Evolutionary conservation across 2,888 invertebrate species (phyloP).

Genomic region (Dascillus cervinus): DNA sequence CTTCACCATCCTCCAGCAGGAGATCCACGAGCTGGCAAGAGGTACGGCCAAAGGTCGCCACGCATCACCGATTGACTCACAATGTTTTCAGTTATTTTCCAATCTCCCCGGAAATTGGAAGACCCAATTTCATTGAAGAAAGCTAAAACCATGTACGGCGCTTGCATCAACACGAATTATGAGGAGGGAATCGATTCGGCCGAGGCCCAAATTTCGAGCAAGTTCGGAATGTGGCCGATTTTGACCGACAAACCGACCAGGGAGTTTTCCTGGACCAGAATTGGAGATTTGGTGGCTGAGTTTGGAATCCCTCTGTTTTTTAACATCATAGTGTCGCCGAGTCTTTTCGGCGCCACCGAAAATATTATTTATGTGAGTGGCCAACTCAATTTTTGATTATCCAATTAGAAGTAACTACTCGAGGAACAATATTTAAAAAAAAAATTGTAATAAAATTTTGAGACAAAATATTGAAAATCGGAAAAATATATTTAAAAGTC

Average conservation of each 20-base stretch:
- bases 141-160: slow-evolving; percentile 34
- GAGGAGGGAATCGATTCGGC: slow-evolving; percentile 27
- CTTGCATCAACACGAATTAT: slow-evolving; percentile 30
- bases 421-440: too few species aligned
- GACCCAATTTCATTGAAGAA: slow-evolving; percentile 36
- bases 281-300: slow-evolving; percentile 32
- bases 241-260: slow-evolving; percentile 13
- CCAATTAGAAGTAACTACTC: background rate
- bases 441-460: too few species aligned
- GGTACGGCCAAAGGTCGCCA: slow-evolving; percentile 24
- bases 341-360: slow-evolving; percentile 27
- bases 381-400: background rate
- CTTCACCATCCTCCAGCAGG: slow-evolving; percentile 38
- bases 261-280: slow-evolving; percentile 31
- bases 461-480: too few species aligned
- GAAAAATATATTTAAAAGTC: too few species aligned
- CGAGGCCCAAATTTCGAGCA: slow-evolving; percentile 29
- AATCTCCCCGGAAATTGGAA: slow-evolving; percentile 14
- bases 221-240: slow-evolving; percentile 34
- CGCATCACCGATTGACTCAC: slow-evolving; percentile 1
- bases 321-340: slow-evolving; percentile 29
- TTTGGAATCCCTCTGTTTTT: slow-evolving; percentile 39
- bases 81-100: slow-evolving; percentile 29
- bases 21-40: slow-evolving; percentile 30
- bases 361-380: slow-evolving; percentile 34